A percentile compares a stretch with the other conserved stretches of the same genome.
phyloP scores from a whole-genome alignment of 1,140 invertebrate genomes.

The Wasmannia auropunctata region DNA sequence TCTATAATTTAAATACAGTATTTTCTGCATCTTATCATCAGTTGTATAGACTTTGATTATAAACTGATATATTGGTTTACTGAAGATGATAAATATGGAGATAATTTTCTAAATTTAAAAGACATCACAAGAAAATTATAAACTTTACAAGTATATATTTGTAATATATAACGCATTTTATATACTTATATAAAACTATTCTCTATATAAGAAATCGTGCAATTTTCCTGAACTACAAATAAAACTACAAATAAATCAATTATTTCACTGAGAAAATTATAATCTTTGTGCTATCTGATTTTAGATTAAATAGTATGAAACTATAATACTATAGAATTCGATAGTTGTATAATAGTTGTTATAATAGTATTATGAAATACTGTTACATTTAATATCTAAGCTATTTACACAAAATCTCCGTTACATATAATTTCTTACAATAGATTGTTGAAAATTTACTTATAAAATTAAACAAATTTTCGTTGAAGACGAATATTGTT shows the following conservation, averaged over 20 bases:
- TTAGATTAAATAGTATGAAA: background rate
- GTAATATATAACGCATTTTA: background rate
- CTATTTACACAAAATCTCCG: too few species aligned
- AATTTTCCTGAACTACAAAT: background rate
- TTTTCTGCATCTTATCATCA: background rate
- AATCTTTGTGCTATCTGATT: background rate
- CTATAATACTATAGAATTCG: too few species aligned
- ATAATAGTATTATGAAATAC: background rate
- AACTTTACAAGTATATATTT: background rate
- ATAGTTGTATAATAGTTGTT: background rate
- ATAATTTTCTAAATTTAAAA: background rate
- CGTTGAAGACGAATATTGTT: background rate
- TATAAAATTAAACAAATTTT: background rate
- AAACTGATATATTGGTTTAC: background rate
- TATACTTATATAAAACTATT: background rate
- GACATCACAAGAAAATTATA: background rate
- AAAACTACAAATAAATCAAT: background rate
- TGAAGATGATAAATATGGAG: background rate
- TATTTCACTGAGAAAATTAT: background rate
- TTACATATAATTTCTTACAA: background rate
- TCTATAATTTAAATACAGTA: background rate
- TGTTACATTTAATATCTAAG: too few species aligned
- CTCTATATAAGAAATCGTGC: background rate
- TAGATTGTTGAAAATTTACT: background rate
- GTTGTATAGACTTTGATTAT: background rate